These are phyloP conservation scores for Agrochola lota DNA, from an alignment of 2,888 invertebrate genomes.

Conservation along the genomic window DNA sequence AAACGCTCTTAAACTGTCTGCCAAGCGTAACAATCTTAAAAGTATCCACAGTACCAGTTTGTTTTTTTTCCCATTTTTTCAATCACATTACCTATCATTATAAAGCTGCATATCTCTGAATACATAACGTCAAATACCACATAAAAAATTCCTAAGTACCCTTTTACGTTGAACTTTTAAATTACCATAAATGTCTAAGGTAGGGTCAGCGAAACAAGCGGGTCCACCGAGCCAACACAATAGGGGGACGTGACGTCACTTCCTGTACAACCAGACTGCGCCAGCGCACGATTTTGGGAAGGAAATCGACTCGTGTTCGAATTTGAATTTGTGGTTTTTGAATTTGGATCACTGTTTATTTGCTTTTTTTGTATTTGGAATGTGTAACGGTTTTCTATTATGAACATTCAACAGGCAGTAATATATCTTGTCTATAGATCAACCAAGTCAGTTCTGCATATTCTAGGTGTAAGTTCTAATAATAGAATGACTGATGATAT, in stretches of 20 bases:
- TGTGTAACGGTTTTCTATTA: conserved; percentile 21
- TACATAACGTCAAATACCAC: no score
- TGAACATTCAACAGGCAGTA: no score
- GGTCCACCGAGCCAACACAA: conserved; percentile 61
- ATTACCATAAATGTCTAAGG: conserved; percentile 52
- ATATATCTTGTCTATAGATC: no score
- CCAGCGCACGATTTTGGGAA: conserved; percentile 63
- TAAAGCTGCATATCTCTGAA: neutral
- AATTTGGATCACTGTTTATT: conserved; percentile 32
- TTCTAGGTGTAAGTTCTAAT: no score
- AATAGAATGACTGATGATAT: no score
- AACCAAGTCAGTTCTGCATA: no score
- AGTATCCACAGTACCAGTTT: neutral
- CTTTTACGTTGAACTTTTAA: conserved; percentile 25
- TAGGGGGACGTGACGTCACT: conserved; percentile 78
- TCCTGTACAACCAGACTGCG: conserved; percentile 69
- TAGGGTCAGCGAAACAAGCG: conserved; percentile 50
- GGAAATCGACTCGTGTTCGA: conserved; percentile 58
- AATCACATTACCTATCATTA: neutral
- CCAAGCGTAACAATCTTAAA: neutral
- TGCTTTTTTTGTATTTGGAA: conserved; percentile 32
- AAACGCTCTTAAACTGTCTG: neutral
- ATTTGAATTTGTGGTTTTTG: conserved; percentile 43
- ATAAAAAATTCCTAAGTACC: conserved; percentile 15
- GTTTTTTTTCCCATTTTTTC: neutral